Percentiles rank a stretch among this genome's conserved stretches.
These are phyloP conservation scores for Calyptomena viridis DNA, from an alignment of 2,113 vertebrate species.

Conservation along the genomic window DNA sequence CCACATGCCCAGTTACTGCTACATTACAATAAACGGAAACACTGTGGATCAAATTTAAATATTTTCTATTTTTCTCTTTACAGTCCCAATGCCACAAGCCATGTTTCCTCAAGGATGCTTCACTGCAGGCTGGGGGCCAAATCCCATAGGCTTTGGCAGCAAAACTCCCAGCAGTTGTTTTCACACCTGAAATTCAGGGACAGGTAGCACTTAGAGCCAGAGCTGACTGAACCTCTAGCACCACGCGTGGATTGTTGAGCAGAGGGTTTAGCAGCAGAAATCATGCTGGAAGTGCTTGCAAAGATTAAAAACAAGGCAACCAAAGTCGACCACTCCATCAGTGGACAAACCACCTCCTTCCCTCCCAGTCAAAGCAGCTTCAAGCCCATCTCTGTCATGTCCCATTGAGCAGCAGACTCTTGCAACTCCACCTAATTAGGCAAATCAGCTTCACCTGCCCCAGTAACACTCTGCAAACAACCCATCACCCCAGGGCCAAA, in stretches of 20 bases:
- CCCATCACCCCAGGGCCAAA: not conserved
- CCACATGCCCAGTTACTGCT: not conserved
- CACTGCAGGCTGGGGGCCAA: not conserved
- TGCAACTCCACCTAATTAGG: not conserved
- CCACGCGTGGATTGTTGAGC: fast-evolving
- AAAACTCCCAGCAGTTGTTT: not conserved
- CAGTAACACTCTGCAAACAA: not conserved
- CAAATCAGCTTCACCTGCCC: not conserved
- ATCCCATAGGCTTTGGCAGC: not conserved
- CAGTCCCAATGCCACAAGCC: not conserved
- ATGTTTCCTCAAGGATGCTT: not conserved
- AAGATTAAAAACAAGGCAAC: not conserved
- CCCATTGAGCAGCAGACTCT: not conserved
- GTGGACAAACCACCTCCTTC: not conserved
- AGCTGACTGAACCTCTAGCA: not conserved
- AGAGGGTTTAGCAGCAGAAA: not conserved
- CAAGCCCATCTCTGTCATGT: not conserved
- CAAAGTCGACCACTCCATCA: not conserved
- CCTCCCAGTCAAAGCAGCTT: not conserved
- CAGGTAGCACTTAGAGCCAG: not conserved
- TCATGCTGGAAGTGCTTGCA: not conserved
- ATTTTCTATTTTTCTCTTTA: not conserved
- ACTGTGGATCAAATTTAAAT: not conserved
- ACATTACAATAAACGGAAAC: fast-evolving
- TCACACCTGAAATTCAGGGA: not conserved